These are phyloP conservation scores for Drosophila nigricruria DNA, from an alignment of 2,888 invertebrate species.

Conservation along the genomic window DNA sequence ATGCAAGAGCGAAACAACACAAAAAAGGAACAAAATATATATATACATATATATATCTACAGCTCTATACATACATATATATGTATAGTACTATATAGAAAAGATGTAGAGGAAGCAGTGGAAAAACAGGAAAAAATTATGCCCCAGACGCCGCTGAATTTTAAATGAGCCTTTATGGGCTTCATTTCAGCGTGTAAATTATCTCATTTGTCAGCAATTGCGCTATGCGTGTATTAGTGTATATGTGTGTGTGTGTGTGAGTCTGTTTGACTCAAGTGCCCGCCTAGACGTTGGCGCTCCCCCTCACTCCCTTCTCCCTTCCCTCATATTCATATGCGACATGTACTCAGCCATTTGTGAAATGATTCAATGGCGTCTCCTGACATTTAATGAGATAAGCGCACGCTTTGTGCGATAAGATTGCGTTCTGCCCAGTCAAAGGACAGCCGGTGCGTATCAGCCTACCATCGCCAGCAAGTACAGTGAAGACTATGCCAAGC, in stretches of 20 bases:
- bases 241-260: constrained; percentile 15
- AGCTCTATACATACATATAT: not conserved
- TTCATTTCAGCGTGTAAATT: constrained; percentile 81
- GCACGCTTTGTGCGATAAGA: constrained; percentile 71
- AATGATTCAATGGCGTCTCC: constrained; percentile 79
- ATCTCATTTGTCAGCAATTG: constrained; percentile 81
- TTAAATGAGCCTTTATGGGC: constrained; percentile 82
- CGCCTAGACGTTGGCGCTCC: constrained; percentile 46
- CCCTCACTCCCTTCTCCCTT: not conserved
- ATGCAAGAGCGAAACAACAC: constrained; percentile 51
- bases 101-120: constrained; percentile 15
- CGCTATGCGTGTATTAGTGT: constrained; percentile 50
- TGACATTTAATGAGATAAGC: constrained; percentile 77
- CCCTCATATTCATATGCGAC: constrained; percentile 62
- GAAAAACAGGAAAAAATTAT: constrained; percentile 71
- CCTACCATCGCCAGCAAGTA: constrained; percentile 15
- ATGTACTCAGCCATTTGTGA: constrained; percentile 79
- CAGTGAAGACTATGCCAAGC: not conserved
- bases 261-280: constrained; percentile 55
- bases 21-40: constrained; percentile 33
- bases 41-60: constrained; percentile 38
- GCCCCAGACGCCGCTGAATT: constrained; percentile 82
- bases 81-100: constrained; percentile 17
- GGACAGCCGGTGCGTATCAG: constrained; percentile 43
- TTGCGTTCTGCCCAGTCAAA: constrained; percentile 50